A percentile compares a stretch with the other conserved stretches of the same genome.
phyloP scores from a whole-genome alignment of 2,888 invertebrate genomes.

The Lingula anatina region DNA sequence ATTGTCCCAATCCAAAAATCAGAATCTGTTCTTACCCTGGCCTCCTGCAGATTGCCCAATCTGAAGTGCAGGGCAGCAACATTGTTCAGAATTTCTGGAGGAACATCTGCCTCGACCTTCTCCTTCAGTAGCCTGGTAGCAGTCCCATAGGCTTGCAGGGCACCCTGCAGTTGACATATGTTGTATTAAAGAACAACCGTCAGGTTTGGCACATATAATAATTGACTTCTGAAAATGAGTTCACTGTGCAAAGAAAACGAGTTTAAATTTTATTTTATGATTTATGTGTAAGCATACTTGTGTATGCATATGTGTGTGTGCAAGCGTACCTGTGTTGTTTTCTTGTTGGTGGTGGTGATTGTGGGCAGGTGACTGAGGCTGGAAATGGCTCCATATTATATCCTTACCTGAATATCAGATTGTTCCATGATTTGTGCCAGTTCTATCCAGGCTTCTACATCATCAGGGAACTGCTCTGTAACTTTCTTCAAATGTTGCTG shows the following conservation, averaged over 20 bases:
- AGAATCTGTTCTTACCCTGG: conserved; percentile 66
- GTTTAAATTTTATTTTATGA: too few species aligned
- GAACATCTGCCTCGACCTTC: conserved; percentile 88
- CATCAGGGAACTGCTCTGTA: conserved; percentile 94
- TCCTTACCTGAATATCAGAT: conserved; percentile 64
- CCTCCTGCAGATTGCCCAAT: conserved; percentile 78
- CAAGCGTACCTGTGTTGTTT: too few species aligned
- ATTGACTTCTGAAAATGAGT: too few species aligned
- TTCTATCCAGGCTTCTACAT: conserved; percentile 99
- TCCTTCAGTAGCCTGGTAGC: conserved; percentile 89
- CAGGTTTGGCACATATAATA: too few species aligned
- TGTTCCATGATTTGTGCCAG: conserved; percentile 96
- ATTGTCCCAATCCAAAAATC: too few species aligned
- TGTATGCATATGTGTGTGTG: too few species aligned
- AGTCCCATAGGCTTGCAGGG: conserved; percentile 86
- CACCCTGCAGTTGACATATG: too few species aligned
- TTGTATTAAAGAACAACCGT: too few species aligned
- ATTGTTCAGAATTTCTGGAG: conserved; percentile 96
- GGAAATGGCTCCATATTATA: neutral
- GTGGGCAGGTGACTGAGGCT: neutral
- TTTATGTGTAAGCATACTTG: too few species aligned
- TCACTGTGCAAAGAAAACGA: too few species aligned
- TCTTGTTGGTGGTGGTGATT: too few species aligned
- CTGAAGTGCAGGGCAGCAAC: conserved; percentile 85
- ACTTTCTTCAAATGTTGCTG: conserved; percentile 84